These are phyloP conservation scores for Amiota communis DNA, from an alignment of 2,888 invertebrate genomes.

Conservation along the genomic window DNA sequence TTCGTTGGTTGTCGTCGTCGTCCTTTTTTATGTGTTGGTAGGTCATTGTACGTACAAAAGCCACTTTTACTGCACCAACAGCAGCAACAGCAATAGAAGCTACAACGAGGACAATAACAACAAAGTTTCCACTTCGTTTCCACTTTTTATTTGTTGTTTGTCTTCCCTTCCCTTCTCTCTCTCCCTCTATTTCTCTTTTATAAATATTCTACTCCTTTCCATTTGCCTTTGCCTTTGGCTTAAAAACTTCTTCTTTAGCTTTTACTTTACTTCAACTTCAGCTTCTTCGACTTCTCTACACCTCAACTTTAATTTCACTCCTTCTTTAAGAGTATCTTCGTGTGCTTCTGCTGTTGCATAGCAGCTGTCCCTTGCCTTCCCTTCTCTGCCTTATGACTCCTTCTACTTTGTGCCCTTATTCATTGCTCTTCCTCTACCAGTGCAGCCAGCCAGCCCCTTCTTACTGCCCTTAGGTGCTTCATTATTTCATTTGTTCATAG, in stretches of 20 bases:
- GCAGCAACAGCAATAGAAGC: slow-evolving; percentile 27
- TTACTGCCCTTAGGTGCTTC: slow-evolving; percentile 41
- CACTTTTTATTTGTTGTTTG: neutral
- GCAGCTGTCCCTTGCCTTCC: neutral
- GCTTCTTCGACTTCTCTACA: neutral
- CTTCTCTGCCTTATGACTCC: neutral
- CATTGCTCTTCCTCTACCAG: neutral
- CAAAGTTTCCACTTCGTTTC: slow-evolving; percentile 37
- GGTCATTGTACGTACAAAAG: slow-evolving; percentile 74
- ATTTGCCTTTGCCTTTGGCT: neutral
- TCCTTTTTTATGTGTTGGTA: slow-evolving; percentile 72
- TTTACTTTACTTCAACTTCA: slow-evolving; percentile 7
- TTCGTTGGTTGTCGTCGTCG: slow-evolving; percentile 24
- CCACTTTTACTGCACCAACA: slow-evolving; percentile 63
- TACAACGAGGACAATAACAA: slow-evolving; percentile 27
- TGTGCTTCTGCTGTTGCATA: neutral
- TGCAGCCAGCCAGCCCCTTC: slow-evolving; percentile 7
- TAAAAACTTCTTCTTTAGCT: neutral
- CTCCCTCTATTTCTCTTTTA: neutral
- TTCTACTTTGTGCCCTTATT: neutral
- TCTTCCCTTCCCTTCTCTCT: neutral
- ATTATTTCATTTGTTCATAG: slow-evolving; percentile 52
- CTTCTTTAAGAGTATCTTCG: neutral
- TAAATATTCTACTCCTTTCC: neutral
- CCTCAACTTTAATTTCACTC: neutral